Base-by-base conservation (phyloP, 64 coral and sea anemone species). In the Porites lutea region DNA sequence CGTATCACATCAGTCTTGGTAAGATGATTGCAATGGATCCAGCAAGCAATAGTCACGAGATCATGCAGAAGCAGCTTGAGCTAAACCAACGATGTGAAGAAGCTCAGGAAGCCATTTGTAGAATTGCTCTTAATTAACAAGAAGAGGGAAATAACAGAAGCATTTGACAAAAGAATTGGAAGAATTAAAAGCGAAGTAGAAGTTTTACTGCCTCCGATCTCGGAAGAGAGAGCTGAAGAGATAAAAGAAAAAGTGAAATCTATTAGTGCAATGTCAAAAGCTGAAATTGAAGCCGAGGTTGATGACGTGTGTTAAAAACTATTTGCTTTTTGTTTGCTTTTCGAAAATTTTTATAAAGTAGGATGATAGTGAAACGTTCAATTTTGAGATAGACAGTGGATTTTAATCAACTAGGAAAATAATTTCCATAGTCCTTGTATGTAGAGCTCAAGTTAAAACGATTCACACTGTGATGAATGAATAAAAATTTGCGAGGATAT, bases 11-110 rank as follows among this genome's bases (percentile, higher is more conserved):
- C n/a, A n/a, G 83, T 45, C 83, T 93, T 5, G 91, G 83, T 2
- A 93, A 79, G 6, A 12, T 93, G 10, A 67, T 93, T 4, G 91
- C 91, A 3, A 75, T 93, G 23, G 91, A 93, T 16, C 91, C 82
- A 3, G 82, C 13, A 15, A 15, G 45, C 15, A 60, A 92, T 21
- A 73, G 57, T 16, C 57, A 74, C 4, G 72, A 23, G 12, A 92
- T 92, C 10, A 60, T 65, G 81, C 12, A 46, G n/a, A 78, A 87
- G 75, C 52, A 21, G 71, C 58, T 87, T 6, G 74, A 67, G 60
- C 48, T 92, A 60, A 55, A 79, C 57, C 20, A 70, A 3, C 20
- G 51, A 13, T 77, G 72, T 13, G 18, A 19, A 21, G 27, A 93
- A 71, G 83, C 91, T 8, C 82, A 93, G 47, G 48, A 21, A 48